These are phyloP conservation scores for Vanessa tameamea DNA, from an alignment of 1,140 invertebrate genomes.

Conservation along the genomic window DNA sequence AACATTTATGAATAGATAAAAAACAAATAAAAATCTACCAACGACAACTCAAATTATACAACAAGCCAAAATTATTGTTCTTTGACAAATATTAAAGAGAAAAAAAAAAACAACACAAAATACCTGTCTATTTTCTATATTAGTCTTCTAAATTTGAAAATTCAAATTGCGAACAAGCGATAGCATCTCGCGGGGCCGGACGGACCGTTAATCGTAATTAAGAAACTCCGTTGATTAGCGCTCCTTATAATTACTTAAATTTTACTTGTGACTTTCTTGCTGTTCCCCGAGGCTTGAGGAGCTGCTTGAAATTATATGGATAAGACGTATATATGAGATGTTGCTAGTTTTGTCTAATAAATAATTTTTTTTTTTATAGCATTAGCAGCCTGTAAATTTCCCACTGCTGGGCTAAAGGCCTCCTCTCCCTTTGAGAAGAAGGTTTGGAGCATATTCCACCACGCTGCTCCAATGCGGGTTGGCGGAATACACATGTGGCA, in stretches of 20 bases:
- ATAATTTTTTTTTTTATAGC: too few relatives aligned
- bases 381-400: too few relatives aligned
- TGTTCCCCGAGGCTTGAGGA: slow-evolving; percentile 20
- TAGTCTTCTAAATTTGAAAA: slow-evolving; percentile 19
- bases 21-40: too few relatives aligned
- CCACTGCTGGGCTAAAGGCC: too few relatives aligned
- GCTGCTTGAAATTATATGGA: slow-evolving; percentile 20
- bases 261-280: slow-evolving; percentile 39
- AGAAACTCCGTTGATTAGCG: slow-evolving; percentile 47
- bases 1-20: too few relatives aligned
- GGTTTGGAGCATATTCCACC: too few relatives aligned
- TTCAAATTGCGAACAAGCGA: slow-evolving; percentile 39
- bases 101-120: background rate
- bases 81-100: background rate
- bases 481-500: too few relatives aligned
- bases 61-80: too few relatives aligned
- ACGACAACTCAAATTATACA: too few relatives aligned
- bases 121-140: slow-evolving; percentile 14
- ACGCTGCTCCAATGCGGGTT: too few relatives aligned
- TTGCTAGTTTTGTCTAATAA: too few relatives aligned
- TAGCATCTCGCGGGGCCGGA: slow-evolving; percentile 42
- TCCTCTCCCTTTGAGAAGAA: too few relatives aligned
- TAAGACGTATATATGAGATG: slow-evolving; percentile 6
- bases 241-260: slow-evolving; percentile 45
- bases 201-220: slow-evolving; percentile 62